phyloP scores from a whole-genome alignment of 2,888 invertebrate species.

The Ethmia dodecea region DNA sequence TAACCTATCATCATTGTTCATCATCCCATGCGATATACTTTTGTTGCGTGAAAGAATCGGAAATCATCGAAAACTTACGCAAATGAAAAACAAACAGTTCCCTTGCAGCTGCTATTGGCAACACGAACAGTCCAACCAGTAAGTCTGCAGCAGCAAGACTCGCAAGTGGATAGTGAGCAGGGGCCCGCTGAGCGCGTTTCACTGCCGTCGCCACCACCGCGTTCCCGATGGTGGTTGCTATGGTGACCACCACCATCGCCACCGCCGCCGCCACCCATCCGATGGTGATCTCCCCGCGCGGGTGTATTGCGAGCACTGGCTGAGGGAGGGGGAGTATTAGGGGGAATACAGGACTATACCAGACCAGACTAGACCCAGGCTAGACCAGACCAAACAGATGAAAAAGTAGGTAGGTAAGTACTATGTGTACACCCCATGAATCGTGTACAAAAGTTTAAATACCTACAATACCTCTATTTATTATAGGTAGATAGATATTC shows the following conservation, averaged over 20 bases:
- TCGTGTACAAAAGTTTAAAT: no score
- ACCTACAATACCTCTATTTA: no score
- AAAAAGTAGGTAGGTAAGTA: no score
- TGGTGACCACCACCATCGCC: conserved; percentile 35
- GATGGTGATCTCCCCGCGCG: conserved; percentile 36
- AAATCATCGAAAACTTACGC: conserved; percentile 49
- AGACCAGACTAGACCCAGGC: no score
- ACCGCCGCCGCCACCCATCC: conserved; percentile 36
- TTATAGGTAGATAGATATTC: no score
- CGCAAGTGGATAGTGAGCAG: conserved; percentile 82
- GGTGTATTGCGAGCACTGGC: conserved; percentile 24
- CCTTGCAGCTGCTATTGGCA: conserved; percentile 75
- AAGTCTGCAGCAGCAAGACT: conserved; percentile 82
- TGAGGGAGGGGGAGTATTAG: conserved; percentile 1
- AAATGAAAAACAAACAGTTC: conserved; percentile 73
- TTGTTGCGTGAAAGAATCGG: no score
- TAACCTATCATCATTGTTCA: no score
- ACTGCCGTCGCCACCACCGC: conserved; percentile 47
- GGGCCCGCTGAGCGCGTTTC: conserved; percentile 45
- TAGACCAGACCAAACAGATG: no score
- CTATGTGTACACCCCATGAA: no score
- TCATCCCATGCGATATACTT: no score
- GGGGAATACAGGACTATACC: no score
- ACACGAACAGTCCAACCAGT: conserved; percentile 73
- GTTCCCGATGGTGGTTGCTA: conserved; percentile 47